Evolutionary conservation across 2,113 vertebrate genomes (phyloP).

Genomic region (Ploceus nigricollis): DNA sequence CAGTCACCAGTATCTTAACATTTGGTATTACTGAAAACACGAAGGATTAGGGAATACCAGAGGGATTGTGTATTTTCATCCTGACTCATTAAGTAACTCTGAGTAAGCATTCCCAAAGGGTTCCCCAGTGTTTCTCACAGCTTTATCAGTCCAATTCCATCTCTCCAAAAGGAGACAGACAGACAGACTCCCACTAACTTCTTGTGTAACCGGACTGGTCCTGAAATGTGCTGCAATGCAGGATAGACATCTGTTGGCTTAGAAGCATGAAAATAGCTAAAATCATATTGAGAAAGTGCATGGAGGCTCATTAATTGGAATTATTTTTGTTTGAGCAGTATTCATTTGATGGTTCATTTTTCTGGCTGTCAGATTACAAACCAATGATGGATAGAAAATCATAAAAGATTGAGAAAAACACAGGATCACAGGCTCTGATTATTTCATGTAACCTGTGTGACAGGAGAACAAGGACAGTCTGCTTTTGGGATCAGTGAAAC

Average conservation of each 20-base stretch:
- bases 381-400: background rate
- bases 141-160: background rate
- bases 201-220: background rate
- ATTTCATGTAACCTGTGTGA: background rate
- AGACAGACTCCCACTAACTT: background rate
- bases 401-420: background rate
- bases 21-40: background rate
- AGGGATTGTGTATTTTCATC: background rate
- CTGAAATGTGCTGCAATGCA: background rate
- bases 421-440: background rate
- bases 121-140: background rate
- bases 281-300: background rate
- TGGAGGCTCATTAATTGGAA: background rate
- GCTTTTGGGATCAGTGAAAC: background rate
- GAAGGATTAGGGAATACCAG: background rate
- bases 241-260: background rate
- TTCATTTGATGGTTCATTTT: background rate
- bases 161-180: background rate
- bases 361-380: background rate
- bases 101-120: background rate
- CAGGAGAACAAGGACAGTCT: background rate
- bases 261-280: background rate
- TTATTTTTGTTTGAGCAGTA: background rate
- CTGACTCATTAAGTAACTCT: conserved; percentile 6
- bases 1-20: background rate